Evolutionary conservation across 2,113 vertebrate species (phyloP).

Genomic region (Syngnathus typhle): DNA sequence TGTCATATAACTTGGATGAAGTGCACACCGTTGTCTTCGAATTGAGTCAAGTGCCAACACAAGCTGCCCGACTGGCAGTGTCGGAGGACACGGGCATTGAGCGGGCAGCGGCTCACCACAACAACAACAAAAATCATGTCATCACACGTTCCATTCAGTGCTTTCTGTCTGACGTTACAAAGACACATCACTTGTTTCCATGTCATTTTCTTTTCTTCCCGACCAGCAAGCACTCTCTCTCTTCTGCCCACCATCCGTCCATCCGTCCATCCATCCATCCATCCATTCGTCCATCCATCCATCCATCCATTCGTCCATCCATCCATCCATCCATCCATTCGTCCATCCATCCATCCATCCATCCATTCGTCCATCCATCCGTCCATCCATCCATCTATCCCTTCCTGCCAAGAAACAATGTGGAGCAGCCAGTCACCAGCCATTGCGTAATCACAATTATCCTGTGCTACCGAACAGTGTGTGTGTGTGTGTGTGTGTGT

Average conservation of each 20-base stretch:
- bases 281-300: slow-evolving; percentile 5
- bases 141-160: neutral
- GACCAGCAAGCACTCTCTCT: neutral
- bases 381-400: neutral
- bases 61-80: neutral
- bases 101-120: neutral
- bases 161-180: slow-evolving; percentile 1
- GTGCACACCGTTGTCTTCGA: rapidly evolving
- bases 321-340: slow-evolving; percentile 19
- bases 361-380: neutral
- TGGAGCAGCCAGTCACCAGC: slow-evolving; percentile 48
- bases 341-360: neutral
- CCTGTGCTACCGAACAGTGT: slow-evolving; percentile 49
- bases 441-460: slow-evolving; percentile 66
- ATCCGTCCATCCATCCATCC: too few relatives aligned
- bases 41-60: neutral
- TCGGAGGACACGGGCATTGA: neutral
- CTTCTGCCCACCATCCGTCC: slow-evolving; percentile 14
- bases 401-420: slow-evolving; percentile 35
- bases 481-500: slow-evolving; percentile 26
- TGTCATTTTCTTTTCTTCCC: slow-evolving; percentile 9
- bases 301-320: neutral
- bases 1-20: slow-evolving; percentile 33
- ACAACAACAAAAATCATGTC: neutral
- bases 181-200: neutral